Percentiles rank a stretch among this genome's conserved stretches.
Conservation (phyloP, 2,888 invertebrate genomes). For the Didymodactylos carnosus region DNA sequence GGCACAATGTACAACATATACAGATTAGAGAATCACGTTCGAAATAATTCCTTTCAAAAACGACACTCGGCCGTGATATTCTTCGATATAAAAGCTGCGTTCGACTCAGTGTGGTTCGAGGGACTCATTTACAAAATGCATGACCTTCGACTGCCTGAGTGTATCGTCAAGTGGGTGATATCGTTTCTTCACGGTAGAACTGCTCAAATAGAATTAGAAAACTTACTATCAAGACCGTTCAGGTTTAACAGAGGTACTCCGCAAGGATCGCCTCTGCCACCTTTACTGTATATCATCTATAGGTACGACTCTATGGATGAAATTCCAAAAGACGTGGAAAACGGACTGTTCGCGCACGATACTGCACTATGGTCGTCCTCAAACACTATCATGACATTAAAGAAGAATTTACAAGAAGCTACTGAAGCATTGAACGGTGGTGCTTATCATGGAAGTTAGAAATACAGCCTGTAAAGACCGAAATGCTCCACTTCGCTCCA, state of each 20-base stretch:
- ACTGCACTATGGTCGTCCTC: not conserved
- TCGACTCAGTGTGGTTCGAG: not conserved
- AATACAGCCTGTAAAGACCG: not conserved
- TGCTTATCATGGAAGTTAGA: not conserved
- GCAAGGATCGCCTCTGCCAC: not conserved
- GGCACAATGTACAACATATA: not conserved
- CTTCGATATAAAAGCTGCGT: slow-evolving; percentile 9
- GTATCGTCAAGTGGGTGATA: not conserved
- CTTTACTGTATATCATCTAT: slow-evolving; percentile 1
- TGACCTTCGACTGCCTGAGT: not conserved
- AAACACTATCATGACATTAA: too few relatives aligned
- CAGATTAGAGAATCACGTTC: not conserved
- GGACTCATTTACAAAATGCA: not conserved
- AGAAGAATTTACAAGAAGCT: too few relatives aligned
- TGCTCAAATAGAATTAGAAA: not conserved
- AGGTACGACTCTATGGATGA: not conserved
- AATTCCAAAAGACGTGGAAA: not conserved
- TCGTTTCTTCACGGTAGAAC: not conserved
- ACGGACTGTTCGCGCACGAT: slow-evolving; percentile 5
- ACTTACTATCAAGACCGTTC: not conserved
- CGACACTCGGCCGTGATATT: not conserved
- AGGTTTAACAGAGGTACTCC: not conserved
- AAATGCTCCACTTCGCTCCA: not conserved
- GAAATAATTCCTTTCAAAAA: not conserved
- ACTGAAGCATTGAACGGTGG: too few relatives aligned